A percentile compares a stretch with the other conserved stretches of the same genome.
Conservation (phyloP, 2,113 vertebrate genomes). For the Toxotes chatareus region DNA sequence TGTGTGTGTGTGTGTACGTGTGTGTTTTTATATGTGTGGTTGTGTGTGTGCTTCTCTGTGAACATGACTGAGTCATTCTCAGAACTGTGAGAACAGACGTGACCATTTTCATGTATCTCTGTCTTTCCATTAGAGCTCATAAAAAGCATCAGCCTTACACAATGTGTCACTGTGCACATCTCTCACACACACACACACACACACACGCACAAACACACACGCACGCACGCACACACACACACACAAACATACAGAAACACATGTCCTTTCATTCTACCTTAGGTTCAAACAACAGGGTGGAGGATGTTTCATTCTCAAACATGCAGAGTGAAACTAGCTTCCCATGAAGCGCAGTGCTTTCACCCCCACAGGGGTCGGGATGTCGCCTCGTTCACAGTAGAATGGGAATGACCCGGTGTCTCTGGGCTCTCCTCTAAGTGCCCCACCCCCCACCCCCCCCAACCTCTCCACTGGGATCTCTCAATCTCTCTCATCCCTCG, state of each 20-base stretch:
- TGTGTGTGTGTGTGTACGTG: constrained; percentile 15
- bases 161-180: constrained; percentile 21
- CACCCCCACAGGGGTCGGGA: constrained; percentile 75
- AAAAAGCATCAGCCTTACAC: constrained; percentile 15
- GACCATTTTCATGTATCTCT: constrained; percentile 41
- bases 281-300: constrained; percentile 45
- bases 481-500: constrained; percentile 58
- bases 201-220: constrained; percentile 23
- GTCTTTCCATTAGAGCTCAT: constrained; percentile 34
- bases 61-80: constrained; percentile 27
- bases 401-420: constrained; percentile 61
- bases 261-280: constrained; percentile 49
- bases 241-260: constrained; percentile 16
- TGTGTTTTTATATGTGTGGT: constrained; percentile 4
- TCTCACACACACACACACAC: constrained; percentile 21
- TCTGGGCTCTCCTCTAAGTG: constrained; percentile 41
- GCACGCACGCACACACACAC: constrained; percentile 22
- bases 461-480: constrained; percentile 62
- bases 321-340: constrained; percentile 57
- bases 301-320: constrained; percentile 56
- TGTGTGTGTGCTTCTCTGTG: not conserved
- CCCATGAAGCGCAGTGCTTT: constrained; percentile 75
- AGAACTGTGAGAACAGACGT: constrained; percentile 69
- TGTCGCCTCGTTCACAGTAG: constrained; percentile 82
- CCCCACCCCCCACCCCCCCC: constrained; percentile 20